Conservation (phyloP, 2,113 vertebrate genomes). For the Pseudolaguvia tuberculata region DNA sequence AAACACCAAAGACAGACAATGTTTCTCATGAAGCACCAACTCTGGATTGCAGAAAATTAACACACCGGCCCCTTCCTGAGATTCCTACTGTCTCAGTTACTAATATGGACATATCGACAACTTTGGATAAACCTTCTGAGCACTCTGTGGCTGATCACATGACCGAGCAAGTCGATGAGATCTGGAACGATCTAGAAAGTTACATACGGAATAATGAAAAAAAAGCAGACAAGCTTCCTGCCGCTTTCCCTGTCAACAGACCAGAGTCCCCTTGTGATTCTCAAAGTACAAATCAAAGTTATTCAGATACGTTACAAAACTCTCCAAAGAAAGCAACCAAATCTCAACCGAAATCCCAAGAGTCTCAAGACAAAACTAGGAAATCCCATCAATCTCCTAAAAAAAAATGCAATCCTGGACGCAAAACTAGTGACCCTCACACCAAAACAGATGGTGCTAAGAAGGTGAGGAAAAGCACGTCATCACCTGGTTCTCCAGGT, state of each 20-base stretch:
- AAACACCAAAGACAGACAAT: slow-evolving; percentile 74
- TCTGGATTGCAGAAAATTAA: slow-evolving; percentile 72
- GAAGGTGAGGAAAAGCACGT: slow-evolving; percentile 39
- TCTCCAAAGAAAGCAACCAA: slow-evolving; percentile 42
- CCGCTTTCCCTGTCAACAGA: slow-evolving; percentile 85
- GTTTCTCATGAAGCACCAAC: slow-evolving; percentile 84
- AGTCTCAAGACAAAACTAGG: slow-evolving; percentile 49
- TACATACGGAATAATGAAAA: slow-evolving; percentile 97
- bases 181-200: slow-evolving; percentile 97
- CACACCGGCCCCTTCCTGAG: slow-evolving; percentile 47
- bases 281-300: slow-evolving; percentile 23
- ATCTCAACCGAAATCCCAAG: slow-evolving; percentile 53
- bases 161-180: slow-evolving; percentile 89
- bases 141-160: slow-evolving; percentile 77
- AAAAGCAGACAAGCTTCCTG: slow-evolving; percentile 83
- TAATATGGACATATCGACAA: slow-evolving; percentile 68
- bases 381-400: slow-evolving; percentile 39
- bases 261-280: slow-evolving; percentile 64
- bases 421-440: slow-evolving; percentile 23
- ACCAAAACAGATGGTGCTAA: slow-evolving; percentile 43
- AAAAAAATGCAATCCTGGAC: slow-evolving; percentile 31
- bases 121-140: slow-evolving; percentile 66
- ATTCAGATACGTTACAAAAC: slow-evolving; percentile 16
- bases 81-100: slow-evolving; percentile 48
- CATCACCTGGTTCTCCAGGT: slow-evolving; percentile 51